A percentile compares a stretch with the other conserved stretches of the same genome.
These are phyloP conservation scores for Synergus itoensis DNA, from an alignment of 2,888 invertebrate genomes.

Conservation along the genomic window DNA sequence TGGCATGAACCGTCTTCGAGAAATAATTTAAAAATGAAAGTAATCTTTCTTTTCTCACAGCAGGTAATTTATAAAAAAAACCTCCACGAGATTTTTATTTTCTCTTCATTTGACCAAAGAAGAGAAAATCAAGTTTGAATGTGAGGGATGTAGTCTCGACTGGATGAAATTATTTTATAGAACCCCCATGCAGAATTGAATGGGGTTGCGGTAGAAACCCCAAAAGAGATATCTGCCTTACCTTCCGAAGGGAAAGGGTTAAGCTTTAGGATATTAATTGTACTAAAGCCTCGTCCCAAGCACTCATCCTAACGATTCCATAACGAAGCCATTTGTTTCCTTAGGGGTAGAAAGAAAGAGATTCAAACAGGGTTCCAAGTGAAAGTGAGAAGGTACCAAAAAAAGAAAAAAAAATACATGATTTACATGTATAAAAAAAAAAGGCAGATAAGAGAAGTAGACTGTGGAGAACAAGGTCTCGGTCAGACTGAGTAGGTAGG, in stretches of 20 bases:
- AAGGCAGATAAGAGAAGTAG: not conserved
- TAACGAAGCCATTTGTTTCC: slow-evolving; percentile 69
- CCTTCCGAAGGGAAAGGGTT: slow-evolving; percentile 51
- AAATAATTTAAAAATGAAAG: too few relatives aligned
- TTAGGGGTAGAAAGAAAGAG: slow-evolving; percentile 55
- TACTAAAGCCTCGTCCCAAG: slow-evolving; percentile 55
- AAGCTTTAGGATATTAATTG: slow-evolving; percentile 56
- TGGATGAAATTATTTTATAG: not conserved
- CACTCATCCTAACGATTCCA: slow-evolving; percentile 62
- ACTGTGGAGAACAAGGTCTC: slow-evolving; percentile 27
- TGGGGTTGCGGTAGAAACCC: slow-evolving; percentile 25
- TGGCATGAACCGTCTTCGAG: too few relatives aligned
- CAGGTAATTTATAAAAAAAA: too few relatives aligned
- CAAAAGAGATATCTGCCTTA: slow-evolving; percentile 25
- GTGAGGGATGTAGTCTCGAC: not conserved
- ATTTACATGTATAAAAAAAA: not conserved
- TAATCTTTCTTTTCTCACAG: too few relatives aligned
- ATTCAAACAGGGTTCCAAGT: slow-evolving; percentile 29
- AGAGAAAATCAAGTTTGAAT: not conserved
- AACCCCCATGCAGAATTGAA: not conserved
- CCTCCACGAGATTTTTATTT: not conserved
- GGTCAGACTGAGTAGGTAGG: slow-evolving; percentile 44
- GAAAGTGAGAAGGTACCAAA: slow-evolving; percentile 43
- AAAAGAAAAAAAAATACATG: not conserved
- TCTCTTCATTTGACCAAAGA: not conserved